Base-by-base conservation (phyloP, 1,140 invertebrate genomes). In the Acyrthosiphon pisum region DNA sequence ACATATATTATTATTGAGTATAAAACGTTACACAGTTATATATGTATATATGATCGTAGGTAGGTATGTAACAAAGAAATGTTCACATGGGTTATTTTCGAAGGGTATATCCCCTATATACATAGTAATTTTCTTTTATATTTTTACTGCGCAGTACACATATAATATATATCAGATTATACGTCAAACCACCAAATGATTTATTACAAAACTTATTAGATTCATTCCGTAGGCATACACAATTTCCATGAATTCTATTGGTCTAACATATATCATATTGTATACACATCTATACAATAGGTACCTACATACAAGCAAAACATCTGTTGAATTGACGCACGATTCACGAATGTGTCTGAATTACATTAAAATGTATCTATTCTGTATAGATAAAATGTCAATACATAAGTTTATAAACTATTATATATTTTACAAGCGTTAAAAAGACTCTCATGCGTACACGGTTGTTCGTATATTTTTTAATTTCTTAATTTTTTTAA, bases 141-240 rank as follows among this genome's bases (percentile, higher is more conserved):
- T 83, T 37, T 37, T 83, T 83, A 83, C 81, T 83, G 81, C 35
- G 81, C 81, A 83, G 81, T 83, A 37, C 18, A 83, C 35, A 41
- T 37, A 68, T 68, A 68, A 14, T 83, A 41, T 83, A 23, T 83
- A 83, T 37, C 81, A 41, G 81, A 83, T 83, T 83, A 23, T 83
- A 83, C 81, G 81, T 83, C 81, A 83, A 83, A 83, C 81, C 6
- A 37, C 22, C 81, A 37, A 41, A 83, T 83, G 81, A 83, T 83
- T 83, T 83, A 83, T 83, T 41, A 23, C 37, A 83, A 37, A 83
- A 83, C 41, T 41, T 83, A 83, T 41, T 83, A 22, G 35, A 83
- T 83, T 83, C 6, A 83, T 83, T 7, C 35, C 22, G 20, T 83
- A 37, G 60, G 30, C 18, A 68, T 37, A 83, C 7, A 53, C 50